Evolutionary conservation across 2,888 invertebrate species (phyloP).

Genomic region (Bellardia pandia): DNA sequence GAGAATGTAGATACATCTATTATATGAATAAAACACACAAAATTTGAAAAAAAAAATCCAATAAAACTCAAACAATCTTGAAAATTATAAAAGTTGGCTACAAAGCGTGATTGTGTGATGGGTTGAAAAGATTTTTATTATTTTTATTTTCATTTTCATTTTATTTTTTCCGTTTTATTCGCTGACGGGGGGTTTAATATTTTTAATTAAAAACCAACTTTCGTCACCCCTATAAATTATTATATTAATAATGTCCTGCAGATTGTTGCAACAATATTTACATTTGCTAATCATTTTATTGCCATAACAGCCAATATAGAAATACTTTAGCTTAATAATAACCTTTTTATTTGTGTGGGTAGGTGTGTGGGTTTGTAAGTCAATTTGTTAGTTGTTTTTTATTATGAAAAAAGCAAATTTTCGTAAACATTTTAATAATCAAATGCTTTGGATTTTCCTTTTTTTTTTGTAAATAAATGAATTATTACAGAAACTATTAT

Average conservation of each 20-base stretch:
- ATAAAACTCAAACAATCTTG: constrained; percentile 51
- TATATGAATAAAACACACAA: constrained; percentile 34
- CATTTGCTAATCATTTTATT: constrained; percentile 22
- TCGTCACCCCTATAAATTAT: constrained; percentile 18
- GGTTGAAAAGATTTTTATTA: neutral
- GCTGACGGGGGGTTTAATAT: constrained; percentile 40
- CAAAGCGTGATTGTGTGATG: neutral
- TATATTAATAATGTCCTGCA: constrained; percentile 42
- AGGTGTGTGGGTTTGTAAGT: neutral
- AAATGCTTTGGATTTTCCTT: neutral
- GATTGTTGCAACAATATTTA: constrained; percentile 19
- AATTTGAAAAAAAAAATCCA: constrained; percentile 43
- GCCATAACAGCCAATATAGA: constrained; percentile 35
- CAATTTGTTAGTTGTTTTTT: neutral
- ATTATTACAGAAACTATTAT: neutral
- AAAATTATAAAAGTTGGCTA: constrained; percentile 33
- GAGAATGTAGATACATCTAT: neutral
- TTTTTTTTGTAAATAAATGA: neutral
- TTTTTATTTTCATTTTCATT: neutral
- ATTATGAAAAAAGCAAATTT: constrained; percentile 14
- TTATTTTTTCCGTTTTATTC: neutral
- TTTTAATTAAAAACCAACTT: constrained; percentile 67
- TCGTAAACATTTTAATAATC: constrained; percentile 32
- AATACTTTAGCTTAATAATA: constrained; percentile 3
- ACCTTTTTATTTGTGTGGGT: neutral